Evolutionary conservation across 2,113 vertebrate species (phyloP).

Genomic region (Gnathonemus longibarbis): DNA sequence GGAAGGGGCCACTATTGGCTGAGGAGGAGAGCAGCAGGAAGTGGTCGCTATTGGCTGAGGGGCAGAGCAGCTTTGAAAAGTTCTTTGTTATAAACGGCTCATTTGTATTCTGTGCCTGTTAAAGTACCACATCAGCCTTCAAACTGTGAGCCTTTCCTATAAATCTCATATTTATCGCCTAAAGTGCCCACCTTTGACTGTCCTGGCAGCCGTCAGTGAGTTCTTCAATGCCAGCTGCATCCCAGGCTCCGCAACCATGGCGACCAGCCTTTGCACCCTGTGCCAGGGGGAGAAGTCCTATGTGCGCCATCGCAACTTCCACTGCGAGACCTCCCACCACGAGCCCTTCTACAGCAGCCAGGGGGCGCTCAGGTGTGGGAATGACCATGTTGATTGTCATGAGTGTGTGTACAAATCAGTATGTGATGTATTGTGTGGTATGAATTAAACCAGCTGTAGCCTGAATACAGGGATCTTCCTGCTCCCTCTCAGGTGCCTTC

Average conservation of each 20-base stretch:
- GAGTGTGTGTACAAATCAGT: not conserved
- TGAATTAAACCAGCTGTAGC: not conserved
- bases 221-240: slow-evolving; percentile 80
- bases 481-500: slow-evolving; percentile 65
- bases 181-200: not conserved
- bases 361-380: slow-evolving; percentile 75
- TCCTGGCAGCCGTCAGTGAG: slow-evolving; percentile 58
- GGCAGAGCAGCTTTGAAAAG: not conserved
- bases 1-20: too few species aligned
- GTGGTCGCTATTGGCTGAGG: not conserved
- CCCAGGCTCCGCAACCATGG: slow-evolving; percentile 67
- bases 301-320: slow-evolving; percentile 69
- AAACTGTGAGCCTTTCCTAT: not conserved
- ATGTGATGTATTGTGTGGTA: not conserved
- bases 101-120: not conserved
- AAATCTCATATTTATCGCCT: not conserved
- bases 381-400: not conserved
- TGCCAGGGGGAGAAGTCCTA: slow-evolving; percentile 78
- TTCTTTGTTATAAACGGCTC: not conserved
- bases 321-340: slow-evolving; percentile 74
- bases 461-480: not conserved
- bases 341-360: slow-evolving; percentile 79
- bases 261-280: slow-evolving; percentile 61
- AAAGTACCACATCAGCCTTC: not conserved
- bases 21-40: not conserved